phyloP scores from a whole-genome alignment of 2,113 vertebrate species.

The Laticauda colubrina region DNA sequence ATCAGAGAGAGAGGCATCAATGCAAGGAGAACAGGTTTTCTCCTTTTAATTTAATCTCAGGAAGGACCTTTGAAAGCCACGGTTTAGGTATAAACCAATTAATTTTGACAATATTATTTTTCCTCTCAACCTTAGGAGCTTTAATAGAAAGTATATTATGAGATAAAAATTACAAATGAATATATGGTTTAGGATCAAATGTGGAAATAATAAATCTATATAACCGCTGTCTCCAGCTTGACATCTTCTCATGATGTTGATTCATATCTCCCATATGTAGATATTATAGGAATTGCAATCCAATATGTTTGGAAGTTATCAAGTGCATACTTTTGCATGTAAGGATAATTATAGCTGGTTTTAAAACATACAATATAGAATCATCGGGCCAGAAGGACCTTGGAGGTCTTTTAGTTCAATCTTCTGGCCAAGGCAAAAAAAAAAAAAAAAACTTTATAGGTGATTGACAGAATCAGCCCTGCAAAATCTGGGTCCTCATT shows the following conservation, averaged over 20 bases:
- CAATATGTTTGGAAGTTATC: not conserved
- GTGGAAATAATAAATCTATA: not conserved
- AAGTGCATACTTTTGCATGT: not conserved
- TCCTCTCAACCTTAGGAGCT: not conserved
- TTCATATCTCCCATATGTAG: not conserved
- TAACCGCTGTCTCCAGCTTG: not conserved
- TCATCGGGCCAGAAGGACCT: not conserved
- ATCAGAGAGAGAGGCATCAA: not conserved
- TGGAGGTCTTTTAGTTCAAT: not conserved
- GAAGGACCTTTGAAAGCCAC: not conserved
- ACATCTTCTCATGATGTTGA: not conserved
- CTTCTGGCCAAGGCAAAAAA: not conserved
- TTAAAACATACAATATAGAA: not conserved
- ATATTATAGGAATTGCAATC: not conserved
- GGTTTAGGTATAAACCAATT: not conserved
- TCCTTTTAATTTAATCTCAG: conserved; percentile 20
- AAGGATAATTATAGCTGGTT: not conserved
- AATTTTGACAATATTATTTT: not conserved
- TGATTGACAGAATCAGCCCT: no score
- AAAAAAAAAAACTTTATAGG: no score
- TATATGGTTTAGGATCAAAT: not conserved
- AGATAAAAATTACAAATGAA: conserved; percentile 6
- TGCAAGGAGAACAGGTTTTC: not conserved
- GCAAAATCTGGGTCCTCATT: no score
- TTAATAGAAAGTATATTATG: not conserved